Evolutionary conservation across 2,888 invertebrate genomes (phyloP), one percentile per base, ranked within the genome.

Genomic region (Tineola bisselliella): DNA sequence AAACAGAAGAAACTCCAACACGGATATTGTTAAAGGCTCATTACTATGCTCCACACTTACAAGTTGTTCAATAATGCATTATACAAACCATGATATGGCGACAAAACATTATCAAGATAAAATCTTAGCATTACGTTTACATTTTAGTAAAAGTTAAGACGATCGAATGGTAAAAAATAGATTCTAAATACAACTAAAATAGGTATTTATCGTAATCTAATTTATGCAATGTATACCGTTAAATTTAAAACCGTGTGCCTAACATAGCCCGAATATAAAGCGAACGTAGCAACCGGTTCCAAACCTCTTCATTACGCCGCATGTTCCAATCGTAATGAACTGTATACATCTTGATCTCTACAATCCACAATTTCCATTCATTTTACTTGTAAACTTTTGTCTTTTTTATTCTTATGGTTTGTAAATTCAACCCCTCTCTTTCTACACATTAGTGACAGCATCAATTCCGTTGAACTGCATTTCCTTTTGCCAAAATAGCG

Each of bases 251-350:
- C 38, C n/a, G 38, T 38, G 38, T 38, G 25, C 25, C 25, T 25
- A 25, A 25, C 2, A 19, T 11, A 52, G n/a, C 17, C 13, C 15
- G 25, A 30, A 30, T 25, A 18, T 30, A 30, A 25, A 13, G 11
- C 4, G 13, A 19, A 56, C 25, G 25, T 13, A 4, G 62, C 64
- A 73, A 79, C 80, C 79, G 78, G 79, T 79, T 79, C 68, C 62
- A 64, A 63, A 71, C 68, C 71, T 77, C 76, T 79, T 78, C 74
- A 78, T 79, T 76, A 78, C 71, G 63, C 63, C 61, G 63, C 63
- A 64, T 64, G 65, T 66, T 63, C 65, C 65, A 65, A 61, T 13
- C 43, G 52, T 61, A 56, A 38, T 38, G 38, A 38, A 38, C 38
- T 38, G 6, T 6, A 25, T 25, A n/a, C n/a, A 38, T 4, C 10